Evolutionary conservation across 2,113 vertebrate genomes (phyloP).

Genomic region (Amblyornis subalaris): DNA sequence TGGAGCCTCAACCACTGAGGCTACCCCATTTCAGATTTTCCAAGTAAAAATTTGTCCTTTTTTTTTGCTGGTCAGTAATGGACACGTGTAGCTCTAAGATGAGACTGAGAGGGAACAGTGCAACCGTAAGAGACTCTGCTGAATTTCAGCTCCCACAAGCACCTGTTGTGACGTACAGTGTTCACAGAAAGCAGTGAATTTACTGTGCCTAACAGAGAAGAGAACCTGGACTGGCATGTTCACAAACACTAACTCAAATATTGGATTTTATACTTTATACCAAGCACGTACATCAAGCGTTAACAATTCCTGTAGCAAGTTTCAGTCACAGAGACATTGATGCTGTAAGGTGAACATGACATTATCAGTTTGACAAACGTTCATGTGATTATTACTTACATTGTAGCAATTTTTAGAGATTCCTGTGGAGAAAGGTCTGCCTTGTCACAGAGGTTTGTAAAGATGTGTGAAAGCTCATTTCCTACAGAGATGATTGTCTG

Average conservation of each 20-base stretch:
- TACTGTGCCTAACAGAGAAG: neutral
- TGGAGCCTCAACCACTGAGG: neutral
- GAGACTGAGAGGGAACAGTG: neutral
- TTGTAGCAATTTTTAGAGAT: neutral
- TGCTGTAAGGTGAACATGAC: neutral
- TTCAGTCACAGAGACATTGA: neutral
- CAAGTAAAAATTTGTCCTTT: neutral
- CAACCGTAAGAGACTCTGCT: neutral
- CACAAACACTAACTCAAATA: neutral
- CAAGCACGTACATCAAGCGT: neutral
- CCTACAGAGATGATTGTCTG: neutral
- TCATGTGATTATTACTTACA: neutral
- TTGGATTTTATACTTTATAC: neutral
- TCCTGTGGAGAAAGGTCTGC: neutral
- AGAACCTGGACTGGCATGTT: neutral
- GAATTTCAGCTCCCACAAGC: neutral
- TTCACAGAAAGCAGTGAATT: neutral
- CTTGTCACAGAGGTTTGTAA: neutral
- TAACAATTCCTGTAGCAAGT: neutral
- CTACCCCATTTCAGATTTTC: neutral
- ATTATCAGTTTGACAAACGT: neutral
- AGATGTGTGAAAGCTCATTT: neutral
- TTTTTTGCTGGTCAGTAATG: neutral
- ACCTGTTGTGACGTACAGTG: fast-evolving
- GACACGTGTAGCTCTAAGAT: fast-evolving